Conservation (phyloP, 2,888 invertebrate genomes). For the Gari tellinella region DNA sequence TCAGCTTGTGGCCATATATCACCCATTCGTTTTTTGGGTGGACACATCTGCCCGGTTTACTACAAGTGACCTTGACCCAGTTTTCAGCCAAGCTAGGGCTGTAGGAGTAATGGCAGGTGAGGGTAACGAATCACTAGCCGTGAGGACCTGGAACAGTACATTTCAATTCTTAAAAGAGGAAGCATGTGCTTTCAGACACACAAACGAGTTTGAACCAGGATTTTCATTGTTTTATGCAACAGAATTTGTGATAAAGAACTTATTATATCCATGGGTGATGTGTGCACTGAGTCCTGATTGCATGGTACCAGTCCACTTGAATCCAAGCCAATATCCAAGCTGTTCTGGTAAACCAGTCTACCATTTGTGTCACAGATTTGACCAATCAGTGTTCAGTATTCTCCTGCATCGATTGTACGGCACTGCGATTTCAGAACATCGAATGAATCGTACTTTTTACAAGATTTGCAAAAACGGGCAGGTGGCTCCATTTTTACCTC, state of each 20-base stretch:
- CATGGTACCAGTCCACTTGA: constrained; percentile 44
- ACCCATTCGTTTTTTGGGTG: constrained; percentile 59
- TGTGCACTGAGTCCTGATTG: constrained; percentile 52
- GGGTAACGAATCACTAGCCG: constrained; percentile 31
- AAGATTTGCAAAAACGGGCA: no score
- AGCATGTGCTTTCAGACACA: constrained; percentile 33
- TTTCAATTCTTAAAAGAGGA: constrained; percentile 41
- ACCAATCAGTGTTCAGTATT: constrained; percentile 56
- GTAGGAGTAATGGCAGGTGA: constrained; percentile 33
- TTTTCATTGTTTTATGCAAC: constrained; percentile 40
- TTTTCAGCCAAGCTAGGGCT: constrained; percentile 21
- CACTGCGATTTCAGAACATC: no score
- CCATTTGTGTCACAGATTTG: constrained; percentile 54
- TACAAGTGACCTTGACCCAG: constrained; percentile 30
- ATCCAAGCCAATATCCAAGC: constrained; percentile 11
- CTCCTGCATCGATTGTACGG: constrained; percentile 13
- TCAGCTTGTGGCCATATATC: constrained; percentile 38
- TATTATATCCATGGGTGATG: constrained; percentile 52
- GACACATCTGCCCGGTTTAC: constrained; percentile 50
- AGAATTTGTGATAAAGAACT: constrained; percentile 39
- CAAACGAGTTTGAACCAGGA: constrained; percentile 43
- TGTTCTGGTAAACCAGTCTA: constrained; percentile 35
- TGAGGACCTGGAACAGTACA: constrained; percentile 33
- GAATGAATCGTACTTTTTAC: no score
- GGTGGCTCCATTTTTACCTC: no score